phyloP scores from a whole-genome alignment of 2,113 vertebrate genomes.

The Colius striatus region DNA sequence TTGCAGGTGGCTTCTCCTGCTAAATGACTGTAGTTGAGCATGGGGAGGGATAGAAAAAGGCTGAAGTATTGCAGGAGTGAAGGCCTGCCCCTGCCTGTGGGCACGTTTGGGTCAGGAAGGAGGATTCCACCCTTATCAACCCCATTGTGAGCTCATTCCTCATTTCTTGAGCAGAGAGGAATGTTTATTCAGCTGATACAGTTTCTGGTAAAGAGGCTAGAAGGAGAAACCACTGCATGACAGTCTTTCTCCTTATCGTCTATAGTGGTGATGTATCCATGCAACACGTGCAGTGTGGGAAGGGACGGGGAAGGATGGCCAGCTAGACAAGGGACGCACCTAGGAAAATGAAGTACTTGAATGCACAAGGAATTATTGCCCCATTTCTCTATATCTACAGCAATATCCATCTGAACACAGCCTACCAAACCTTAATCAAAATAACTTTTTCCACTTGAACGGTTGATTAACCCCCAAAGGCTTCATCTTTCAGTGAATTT shows the following conservation, averaged over 20 bases:
- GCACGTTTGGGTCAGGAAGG: accelerated
- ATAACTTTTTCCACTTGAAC: not conserved
- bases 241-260: not conserved
- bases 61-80: not conserved
- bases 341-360: not conserved
- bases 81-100: not conserved
- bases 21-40: not conserved
- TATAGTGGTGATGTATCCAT: not conserved
- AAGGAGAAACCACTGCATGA: not conserved
- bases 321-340: not conserved
- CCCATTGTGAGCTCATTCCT: not conserved
- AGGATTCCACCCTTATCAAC: slow-evolving; percentile 56
- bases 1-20: not conserved
- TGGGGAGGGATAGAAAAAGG: not conserved
- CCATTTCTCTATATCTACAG: not conserved
- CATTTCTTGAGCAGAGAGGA: slow-evolving; percentile 33
- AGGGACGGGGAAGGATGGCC: not conserved
- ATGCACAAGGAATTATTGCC: slow-evolving; percentile 1
- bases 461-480: slow-evolving; percentile 28
- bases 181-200: slow-evolving; percentile 58
- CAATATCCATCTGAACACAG: not conserved
- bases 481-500: slow-evolving; percentile 29
- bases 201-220: slow-evolving; percentile 29
- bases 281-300: not conserved
- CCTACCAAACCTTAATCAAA: slow-evolving; percentile 37